phyloP scores from a whole-genome alignment of 2,888 invertebrate genomes.

The Philonicus albiceps region DNA sequence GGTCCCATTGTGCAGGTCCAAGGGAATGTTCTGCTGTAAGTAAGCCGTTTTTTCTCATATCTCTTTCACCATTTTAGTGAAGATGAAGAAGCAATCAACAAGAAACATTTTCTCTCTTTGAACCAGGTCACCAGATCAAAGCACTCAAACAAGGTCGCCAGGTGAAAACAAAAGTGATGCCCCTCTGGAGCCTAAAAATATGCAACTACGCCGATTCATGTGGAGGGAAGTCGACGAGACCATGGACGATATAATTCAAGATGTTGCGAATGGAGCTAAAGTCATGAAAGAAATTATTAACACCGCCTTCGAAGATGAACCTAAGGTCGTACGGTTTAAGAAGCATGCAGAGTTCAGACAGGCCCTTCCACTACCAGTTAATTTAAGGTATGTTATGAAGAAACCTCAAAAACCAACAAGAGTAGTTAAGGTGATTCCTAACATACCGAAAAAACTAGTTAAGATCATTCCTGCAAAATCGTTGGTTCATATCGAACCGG shows the following conservation, averaged over 20 bases:
- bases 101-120: not conserved
- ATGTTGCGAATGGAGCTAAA: constrained; percentile 53
- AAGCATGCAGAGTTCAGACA: constrained; percentile 28
- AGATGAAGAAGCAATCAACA: not conserved
- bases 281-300: constrained; percentile 55
- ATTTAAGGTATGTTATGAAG: constrained; percentile 57
- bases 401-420: constrained; percentile 54
- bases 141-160: not conserved
- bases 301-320: not conserved
- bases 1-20: not conserved
- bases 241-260: constrained; percentile 55
- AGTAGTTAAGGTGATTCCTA: not conserved
- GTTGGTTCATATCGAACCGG: not conserved
- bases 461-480: constrained; percentile 8
- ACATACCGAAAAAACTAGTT: constrained; percentile 22
- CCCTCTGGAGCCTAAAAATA: constrained; percentile 49
- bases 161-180: not conserved
- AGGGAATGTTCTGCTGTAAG: not conserved
- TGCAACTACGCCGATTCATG: constrained; percentile 60
- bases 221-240: constrained; percentile 61
- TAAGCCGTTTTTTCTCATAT: not conserved
- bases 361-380: constrained; percentile 54
- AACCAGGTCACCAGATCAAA: constrained; percentile 4
- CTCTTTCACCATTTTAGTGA: not conserved
- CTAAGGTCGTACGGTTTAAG: not conserved